Percentiles rank a stretch among this genome's conserved stretches.
Conservation (phyloP, 2,888 invertebrate genomes). For the Plemyria rubiginata region DNA sequence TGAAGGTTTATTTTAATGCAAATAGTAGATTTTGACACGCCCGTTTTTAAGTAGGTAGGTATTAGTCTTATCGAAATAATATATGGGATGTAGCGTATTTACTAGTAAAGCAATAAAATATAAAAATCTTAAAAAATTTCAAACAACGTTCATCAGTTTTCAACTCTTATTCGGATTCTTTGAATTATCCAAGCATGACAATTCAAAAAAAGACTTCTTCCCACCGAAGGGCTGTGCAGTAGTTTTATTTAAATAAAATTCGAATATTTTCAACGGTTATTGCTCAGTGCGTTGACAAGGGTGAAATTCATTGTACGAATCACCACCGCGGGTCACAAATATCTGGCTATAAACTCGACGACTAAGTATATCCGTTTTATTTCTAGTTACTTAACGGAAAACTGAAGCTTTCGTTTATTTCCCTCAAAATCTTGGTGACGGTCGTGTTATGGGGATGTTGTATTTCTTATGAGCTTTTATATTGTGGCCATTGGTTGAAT, state of each 20-base stretch:
- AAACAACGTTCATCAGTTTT: too few species aligned
- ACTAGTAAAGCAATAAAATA: too few species aligned
- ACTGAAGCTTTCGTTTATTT: slow-evolving; percentile 38
- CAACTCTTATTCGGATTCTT: not conserved
- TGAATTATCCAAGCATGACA: not conserved
- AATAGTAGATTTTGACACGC: too few species aligned
- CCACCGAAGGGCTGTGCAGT: slow-evolving; percentile 41
- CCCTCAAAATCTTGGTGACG: slow-evolving; percentile 36
- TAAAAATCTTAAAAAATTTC: too few species aligned
- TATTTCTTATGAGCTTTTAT: slow-evolving; percentile 56
- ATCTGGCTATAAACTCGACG: slow-evolving; percentile 29
- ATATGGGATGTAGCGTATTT: too few species aligned
- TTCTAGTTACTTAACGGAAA: slow-evolving; percentile 42
- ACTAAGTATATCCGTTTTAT: slow-evolving; percentile 35
- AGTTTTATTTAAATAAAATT: slow-evolving; percentile 73
- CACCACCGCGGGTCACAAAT: slow-evolving; percentile 30
- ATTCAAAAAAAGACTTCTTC: not conserved
- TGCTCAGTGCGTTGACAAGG: slow-evolving; percentile 58
- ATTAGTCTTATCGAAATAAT: too few species aligned
- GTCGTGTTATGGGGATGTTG: slow-evolving; percentile 48
- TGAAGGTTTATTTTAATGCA: too few species aligned
- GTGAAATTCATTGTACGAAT: slow-evolving; percentile 54
- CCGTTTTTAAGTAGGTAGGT: too few species aligned
- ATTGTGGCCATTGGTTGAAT: slow-evolving; percentile 57
- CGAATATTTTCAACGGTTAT: slow-evolving; percentile 66